Percentiles rank a stretch among this genome's conserved stretches.
Evolutionary conservation across 2,888 invertebrate species (phyloP).

Genomic region (Neoascia interrupta): DNA sequence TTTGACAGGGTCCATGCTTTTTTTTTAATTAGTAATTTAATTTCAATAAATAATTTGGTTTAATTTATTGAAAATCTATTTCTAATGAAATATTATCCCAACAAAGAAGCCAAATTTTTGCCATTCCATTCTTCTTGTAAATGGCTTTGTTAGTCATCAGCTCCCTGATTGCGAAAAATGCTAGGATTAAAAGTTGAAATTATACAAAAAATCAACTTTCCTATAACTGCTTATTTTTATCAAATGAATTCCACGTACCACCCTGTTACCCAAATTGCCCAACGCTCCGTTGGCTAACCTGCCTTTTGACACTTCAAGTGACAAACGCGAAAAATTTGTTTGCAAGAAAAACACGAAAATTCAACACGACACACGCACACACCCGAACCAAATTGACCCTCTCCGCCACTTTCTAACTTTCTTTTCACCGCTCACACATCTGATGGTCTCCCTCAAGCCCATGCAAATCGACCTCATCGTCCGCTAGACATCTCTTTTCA

Average conservation of each 20-base stretch:
- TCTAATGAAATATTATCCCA: too few relatives aligned
- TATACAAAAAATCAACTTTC: too few relatives aligned
- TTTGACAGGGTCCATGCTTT: too few relatives aligned
- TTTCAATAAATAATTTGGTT: too few relatives aligned
- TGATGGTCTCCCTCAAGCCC: constrained; percentile 22
- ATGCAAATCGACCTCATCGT: constrained; percentile 10
- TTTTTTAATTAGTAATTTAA: too few relatives aligned
- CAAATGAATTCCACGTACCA: background rate
- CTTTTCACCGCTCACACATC: constrained; percentile 42
- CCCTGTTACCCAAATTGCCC: background rate
- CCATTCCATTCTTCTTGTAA: too few relatives aligned
- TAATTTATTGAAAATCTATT: too few relatives aligned
- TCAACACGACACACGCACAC: constrained; percentile 7
- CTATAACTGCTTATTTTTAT: too few relatives aligned
- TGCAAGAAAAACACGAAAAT: constrained; percentile 41
- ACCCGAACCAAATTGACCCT: constrained; percentile 23
- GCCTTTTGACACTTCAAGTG: constrained; percentile 36
- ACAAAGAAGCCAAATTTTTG: too few relatives aligned
- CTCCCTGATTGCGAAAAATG: too few relatives aligned
- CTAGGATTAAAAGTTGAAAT: too few relatives aligned
- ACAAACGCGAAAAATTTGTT: constrained; percentile 20
- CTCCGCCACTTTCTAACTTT: constrained; percentile 66
- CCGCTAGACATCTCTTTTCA: constrained; percentile 9
- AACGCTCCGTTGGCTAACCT: constrained; percentile 3
- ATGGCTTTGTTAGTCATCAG: too few relatives aligned